phyloP scores from a whole-genome alignment of 2,113 vertebrate species.

The Microtus richardsoni region DNA sequence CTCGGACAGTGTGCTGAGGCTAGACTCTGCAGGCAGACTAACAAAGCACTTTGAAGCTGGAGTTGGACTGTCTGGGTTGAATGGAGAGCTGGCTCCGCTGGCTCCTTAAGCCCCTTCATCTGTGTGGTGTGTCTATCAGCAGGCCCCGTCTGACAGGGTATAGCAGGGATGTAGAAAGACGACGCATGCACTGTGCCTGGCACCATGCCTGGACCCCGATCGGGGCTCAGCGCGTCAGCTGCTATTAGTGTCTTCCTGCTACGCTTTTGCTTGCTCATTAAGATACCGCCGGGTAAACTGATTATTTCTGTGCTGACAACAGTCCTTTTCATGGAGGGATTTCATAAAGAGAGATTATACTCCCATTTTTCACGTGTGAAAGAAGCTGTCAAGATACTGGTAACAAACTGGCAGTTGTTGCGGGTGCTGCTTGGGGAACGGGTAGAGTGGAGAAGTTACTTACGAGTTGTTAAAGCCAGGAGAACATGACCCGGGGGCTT shows the following conservation, averaged over 20 bases:
- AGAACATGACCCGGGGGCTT: background rate
- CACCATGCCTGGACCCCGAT: rapidly evolving
- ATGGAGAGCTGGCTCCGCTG: background rate
- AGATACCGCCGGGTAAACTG: background rate
- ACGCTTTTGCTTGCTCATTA: constrained; percentile 8
- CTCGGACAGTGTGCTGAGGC: background rate
- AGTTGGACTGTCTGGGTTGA: background rate
- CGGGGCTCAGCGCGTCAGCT: background rate
- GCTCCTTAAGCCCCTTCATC: background rate
- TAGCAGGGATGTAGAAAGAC: background rate
- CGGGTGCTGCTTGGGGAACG: background rate
- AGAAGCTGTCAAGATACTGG: constrained; percentile 3
- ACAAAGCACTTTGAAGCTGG: background rate
- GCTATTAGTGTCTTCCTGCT: background rate
- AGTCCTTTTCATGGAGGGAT: constrained; percentile 17
- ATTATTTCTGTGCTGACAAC: constrained; percentile 9
- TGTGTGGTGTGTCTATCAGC: background rate
- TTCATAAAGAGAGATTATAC: constrained; percentile 5
- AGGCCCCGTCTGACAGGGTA: background rate
- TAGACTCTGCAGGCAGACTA: background rate
- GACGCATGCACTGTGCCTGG: background rate
- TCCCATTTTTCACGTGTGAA: background rate
- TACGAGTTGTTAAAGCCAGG: background rate
- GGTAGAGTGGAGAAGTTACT: background rate
- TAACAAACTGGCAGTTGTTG: background rate